Percentiles rank a stretch among this genome's conserved stretches.
phyloP scores from a whole-genome alignment of 2,797 vertebrate species.

The Microhierax caerulescens region DNA sequence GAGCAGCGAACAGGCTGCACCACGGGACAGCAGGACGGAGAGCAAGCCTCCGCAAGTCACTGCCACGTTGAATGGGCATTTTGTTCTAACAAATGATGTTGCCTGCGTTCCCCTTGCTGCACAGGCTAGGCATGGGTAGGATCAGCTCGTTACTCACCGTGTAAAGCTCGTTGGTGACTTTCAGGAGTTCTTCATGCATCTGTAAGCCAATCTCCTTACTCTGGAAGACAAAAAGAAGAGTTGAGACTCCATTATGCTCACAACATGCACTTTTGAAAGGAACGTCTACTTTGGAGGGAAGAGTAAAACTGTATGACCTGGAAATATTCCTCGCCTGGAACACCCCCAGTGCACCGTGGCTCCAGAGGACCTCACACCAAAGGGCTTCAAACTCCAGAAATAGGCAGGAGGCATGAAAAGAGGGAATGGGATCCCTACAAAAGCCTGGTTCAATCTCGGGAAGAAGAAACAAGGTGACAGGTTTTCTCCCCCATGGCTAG shows the following conservation, averaged over 20 bases:
- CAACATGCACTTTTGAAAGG: neutral
- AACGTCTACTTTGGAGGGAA: neutral
- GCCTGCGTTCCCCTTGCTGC: accelerated
- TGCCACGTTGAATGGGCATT: accelerated
- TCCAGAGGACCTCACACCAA: no score
- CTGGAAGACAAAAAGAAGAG: constrained; percentile 78
- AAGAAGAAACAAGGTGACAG: accelerated
- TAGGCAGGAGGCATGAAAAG: neutral
- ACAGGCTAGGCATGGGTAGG: accelerated
- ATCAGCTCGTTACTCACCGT: constrained; percentile 83
- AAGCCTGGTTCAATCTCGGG: neutral
- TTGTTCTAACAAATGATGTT: no score
- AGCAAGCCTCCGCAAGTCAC: neutral
- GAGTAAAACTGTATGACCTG: neutral
- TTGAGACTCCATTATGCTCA: neutral
- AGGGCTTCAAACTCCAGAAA: neutral
- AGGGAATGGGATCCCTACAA: neutral
- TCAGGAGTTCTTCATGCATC: constrained; percentile 98
- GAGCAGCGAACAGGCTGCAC: accelerated
- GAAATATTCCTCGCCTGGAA: neutral
- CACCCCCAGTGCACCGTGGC: accelerated
- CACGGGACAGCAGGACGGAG: neutral
- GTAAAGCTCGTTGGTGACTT: constrained; percentile 98
- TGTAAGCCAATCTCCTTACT: constrained; percentile 98
- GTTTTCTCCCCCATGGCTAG: accelerated